phyloP scores from a whole-genome alignment of 2,113 vertebrate genomes.

The Platysternon megacephalum region DNA sequence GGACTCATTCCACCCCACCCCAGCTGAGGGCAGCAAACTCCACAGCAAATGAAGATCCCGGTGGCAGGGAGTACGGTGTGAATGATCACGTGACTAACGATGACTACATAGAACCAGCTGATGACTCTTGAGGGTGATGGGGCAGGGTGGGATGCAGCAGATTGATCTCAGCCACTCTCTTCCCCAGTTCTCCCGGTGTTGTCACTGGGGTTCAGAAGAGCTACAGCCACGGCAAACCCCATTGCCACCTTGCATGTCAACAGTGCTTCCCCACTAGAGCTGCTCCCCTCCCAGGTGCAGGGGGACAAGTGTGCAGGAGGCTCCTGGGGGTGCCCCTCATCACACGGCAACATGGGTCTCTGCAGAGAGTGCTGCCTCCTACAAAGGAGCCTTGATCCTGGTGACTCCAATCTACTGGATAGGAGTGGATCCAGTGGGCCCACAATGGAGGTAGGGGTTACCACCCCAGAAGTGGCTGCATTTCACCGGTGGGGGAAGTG shows the following conservation, averaged over 20 bases:
- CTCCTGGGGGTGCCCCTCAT: not conserved
- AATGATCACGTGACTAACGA: not conserved
- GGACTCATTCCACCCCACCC: not conserved
- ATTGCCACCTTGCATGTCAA: not conserved
- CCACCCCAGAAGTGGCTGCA: not conserved
- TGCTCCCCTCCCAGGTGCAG: not conserved
- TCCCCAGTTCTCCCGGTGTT: not conserved
- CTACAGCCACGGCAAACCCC: not conserved
- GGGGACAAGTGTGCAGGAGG: no score
- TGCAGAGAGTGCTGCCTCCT: no score
- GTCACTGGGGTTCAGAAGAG: not conserved
- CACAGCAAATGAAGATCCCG: not conserved
- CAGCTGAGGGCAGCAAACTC: no score
- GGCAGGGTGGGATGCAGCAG: not conserved
- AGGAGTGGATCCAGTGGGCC: not conserved
- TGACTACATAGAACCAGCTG: not conserved
- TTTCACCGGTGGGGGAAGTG: not conserved
- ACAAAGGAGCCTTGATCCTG: not conserved
- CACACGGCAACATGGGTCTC: not conserved
- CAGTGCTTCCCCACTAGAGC: not conserved
- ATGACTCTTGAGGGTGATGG: not conserved
- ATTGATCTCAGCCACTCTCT: not conserved
- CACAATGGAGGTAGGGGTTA: not conserved
- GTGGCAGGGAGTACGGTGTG: not conserved
- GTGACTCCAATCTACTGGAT: not conserved